A percentile compares a stretch with the other conserved stretches of the same genome.
Conservation (phyloP, 2,888 invertebrate genomes). For the Deroplatys truncata region DNA sequence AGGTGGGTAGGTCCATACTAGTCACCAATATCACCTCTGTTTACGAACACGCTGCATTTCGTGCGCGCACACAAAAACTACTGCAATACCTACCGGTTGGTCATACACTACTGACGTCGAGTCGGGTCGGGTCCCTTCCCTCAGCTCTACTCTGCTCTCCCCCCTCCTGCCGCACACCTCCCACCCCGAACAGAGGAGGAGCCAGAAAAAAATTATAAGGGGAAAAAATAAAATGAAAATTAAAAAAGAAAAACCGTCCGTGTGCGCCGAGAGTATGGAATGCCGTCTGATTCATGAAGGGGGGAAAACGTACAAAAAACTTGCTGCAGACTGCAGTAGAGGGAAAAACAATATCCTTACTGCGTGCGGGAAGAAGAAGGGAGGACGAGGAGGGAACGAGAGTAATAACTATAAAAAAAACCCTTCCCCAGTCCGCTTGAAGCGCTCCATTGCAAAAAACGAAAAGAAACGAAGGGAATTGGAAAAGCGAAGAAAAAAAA, state of each 20-base stretch:
- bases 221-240: constrained; percentile 13
- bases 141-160: not conserved
- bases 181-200: not conserved
- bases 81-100: not conserved
- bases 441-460: not conserved
- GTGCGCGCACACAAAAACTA: not conserved
- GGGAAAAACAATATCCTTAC: not conserved
- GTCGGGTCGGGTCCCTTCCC: not conserved
- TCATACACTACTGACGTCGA: not conserved
- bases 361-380: not conserved
- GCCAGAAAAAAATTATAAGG: not conserved
- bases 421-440: not conserved
- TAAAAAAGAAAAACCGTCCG: not conserved
- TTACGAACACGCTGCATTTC: not conserved
- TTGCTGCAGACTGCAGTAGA: not conserved
- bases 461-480: not conserved
- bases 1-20: not conserved
- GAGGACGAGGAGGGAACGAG: constrained; percentile 9
- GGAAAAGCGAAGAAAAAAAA: not conserved
- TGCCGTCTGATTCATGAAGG: constrained; percentile 27
- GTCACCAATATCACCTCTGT: not conserved
- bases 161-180: not conserved
- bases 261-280: constrained; percentile 20
- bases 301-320: not conserved
- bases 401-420: constrained; percentile 21